These are phyloP conservation scores for Lutjanus erythropterus DNA, from an alignment of 2,113 vertebrate species.

Conservation along the genomic window DNA sequence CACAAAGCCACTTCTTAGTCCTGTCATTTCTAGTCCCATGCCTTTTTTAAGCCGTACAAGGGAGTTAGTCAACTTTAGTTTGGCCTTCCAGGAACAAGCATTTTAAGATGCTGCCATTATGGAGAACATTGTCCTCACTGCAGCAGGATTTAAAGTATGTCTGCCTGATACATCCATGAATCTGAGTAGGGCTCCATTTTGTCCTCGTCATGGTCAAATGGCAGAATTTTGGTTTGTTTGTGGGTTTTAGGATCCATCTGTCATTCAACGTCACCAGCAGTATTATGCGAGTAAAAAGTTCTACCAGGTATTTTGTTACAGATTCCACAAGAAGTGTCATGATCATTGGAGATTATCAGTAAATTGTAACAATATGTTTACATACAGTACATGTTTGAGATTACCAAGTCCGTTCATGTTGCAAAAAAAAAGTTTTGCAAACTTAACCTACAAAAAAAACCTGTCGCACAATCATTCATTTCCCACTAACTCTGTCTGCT, in stretches of 20 bases:
- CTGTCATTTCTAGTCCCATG: slow-evolving; percentile 68
- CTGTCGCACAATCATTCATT: slow-evolving; percentile 67
- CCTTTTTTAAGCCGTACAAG: slow-evolving; percentile 68
- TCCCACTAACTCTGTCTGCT: slow-evolving; percentile 32
- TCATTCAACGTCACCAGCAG: slow-evolving; percentile 76
- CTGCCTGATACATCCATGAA: slow-evolving; percentile 54
- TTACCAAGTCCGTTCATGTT: slow-evolving; percentile 48
- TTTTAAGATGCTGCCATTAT: slow-evolving; percentile 66
- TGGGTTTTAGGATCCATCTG: slow-evolving; percentile 52
- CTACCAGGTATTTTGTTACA: slow-evolving; percentile 71
- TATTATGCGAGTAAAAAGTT: slow-evolving; percentile 64
- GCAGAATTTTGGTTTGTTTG: slow-evolving; percentile 35
- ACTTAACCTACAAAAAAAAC: slow-evolving; percentile 42
- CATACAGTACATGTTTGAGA: slow-evolving; percentile 52
- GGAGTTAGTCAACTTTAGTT: slow-evolving; percentile 67
- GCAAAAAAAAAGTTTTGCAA: slow-evolving; percentile 47
- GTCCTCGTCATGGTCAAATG: slow-evolving; percentile 46
- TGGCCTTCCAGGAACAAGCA: slow-evolving; percentile 63
- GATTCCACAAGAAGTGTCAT: slow-evolving; percentile 28
- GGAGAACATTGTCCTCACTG: slow-evolving; percentile 54
- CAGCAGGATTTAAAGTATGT: slow-evolving; percentile 50
- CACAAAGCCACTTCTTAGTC: slow-evolving; percentile 60
- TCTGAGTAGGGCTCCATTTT: slow-evolving; percentile 60
- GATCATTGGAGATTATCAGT: slow-evolving; percentile 39
- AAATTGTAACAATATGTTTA: slow-evolving; percentile 69